These are phyloP conservation scores for Sitta europaea DNA, from an alignment of 2,113 vertebrate species.

Conservation along the genomic window DNA sequence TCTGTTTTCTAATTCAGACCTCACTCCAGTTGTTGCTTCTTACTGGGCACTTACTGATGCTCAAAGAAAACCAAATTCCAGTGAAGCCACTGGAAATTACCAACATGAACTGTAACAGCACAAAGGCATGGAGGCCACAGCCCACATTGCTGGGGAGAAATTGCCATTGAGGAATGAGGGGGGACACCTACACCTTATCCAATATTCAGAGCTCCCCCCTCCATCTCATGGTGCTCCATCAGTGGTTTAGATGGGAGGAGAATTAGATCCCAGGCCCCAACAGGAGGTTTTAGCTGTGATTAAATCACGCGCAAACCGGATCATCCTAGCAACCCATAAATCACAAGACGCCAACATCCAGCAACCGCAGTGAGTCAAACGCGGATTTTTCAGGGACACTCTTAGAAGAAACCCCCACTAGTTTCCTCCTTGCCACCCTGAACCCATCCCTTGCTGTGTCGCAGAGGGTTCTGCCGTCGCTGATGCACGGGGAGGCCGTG, in stretches of 20 bases:
- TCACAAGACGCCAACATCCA: background rate
- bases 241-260: background rate
- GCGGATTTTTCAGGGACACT: background rate
- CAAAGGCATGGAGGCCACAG: background rate
- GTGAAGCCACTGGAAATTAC: background rate
- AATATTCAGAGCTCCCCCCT: background rate
- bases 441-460: background rate
- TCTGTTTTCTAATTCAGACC: rapidly evolving
- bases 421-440: background rate
- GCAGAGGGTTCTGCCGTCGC: constrained; percentile 75
- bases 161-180: background rate
- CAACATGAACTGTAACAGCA: background rate
- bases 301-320: background rate
- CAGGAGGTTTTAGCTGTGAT: background rate
- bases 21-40: background rate
- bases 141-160: background rate
- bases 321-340: background rate
- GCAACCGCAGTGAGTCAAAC: background rate
- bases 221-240: background rate
- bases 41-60: background rate
- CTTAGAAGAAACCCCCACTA: background rate
- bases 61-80: background rate
- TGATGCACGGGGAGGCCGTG: constrained; percentile 82
- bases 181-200: background rate
- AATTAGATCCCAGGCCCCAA: background rate